Conservation (phyloP, 1,140 invertebrate species). For the Nylanderia fulva region DNA sequence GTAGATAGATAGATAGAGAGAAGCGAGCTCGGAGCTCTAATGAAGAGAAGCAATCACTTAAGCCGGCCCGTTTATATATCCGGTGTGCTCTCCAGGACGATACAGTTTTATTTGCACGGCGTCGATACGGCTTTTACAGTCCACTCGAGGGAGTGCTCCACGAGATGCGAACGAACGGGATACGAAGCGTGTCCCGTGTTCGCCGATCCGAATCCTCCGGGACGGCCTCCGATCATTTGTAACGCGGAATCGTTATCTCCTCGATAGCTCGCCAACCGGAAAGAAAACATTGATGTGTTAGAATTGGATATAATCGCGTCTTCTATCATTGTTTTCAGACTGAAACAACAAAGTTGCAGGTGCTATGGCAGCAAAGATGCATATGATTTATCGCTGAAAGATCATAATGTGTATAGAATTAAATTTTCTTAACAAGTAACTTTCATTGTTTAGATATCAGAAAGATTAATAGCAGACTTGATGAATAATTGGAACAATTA, state of each 20-base stretch:
- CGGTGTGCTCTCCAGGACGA: constrained; percentile 55
- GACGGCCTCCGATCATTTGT: constrained; percentile 49
- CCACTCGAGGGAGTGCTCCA: constrained; percentile 59
- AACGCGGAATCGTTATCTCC: constrained; percentile 50
- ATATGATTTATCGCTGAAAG: neutral
- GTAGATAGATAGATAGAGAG: constrained; percentile 1
- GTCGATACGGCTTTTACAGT: constrained; percentile 64
- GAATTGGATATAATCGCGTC: neutral
- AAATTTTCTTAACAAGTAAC: neutral
- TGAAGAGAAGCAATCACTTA: constrained; percentile 85
- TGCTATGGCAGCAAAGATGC: neutral
- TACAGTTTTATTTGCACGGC: constrained; percentile 66
- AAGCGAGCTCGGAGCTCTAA: constrained; percentile 70
- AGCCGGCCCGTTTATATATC: constrained; percentile 68
- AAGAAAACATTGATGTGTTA: neutral
- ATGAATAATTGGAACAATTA: too few relatives aligned
- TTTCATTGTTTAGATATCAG: too few relatives aligned
- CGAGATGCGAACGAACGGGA: constrained; percentile 19
- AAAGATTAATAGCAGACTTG: neutral
- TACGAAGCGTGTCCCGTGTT: constrained; percentile 20
- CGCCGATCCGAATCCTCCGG: constrained; percentile 46
- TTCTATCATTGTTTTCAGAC: neutral
- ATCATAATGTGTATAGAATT: neutral
- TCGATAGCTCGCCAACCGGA: constrained; percentile 1
- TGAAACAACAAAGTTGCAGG: neutral